phyloP scores from a whole-genome alignment of 2,113 vertebrate genomes.

The Eidolon helvum region DNA sequence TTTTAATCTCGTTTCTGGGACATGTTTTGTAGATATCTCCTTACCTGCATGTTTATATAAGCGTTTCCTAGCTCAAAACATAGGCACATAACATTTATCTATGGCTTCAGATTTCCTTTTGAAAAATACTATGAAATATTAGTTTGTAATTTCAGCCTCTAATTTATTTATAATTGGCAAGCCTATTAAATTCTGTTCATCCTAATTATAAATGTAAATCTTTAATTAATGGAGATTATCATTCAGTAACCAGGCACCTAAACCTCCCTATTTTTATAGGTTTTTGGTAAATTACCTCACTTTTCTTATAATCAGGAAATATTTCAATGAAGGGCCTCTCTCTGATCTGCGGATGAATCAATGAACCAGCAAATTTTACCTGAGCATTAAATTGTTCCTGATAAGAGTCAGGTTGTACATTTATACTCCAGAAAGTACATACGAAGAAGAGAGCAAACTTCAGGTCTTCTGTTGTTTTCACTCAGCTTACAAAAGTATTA shows the following conservation, averaged over 20 bases:
- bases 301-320: not conserved
- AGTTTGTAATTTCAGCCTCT: not conserved
- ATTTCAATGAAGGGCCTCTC: not conserved
- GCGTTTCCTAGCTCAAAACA: not conserved
- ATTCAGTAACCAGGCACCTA: not conserved
- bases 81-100: not conserved
- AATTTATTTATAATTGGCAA: not conserved
- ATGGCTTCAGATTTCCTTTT: not conserved
- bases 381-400: not conserved
- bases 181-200: not conserved
- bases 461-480: not conserved
- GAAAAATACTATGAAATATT: not conserved
- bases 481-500: not conserved
- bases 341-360: not conserved
- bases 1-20: not conserved
- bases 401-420: not conserved
- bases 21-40: not conserved
- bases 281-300: not conserved
- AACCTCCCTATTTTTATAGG: not conserved
- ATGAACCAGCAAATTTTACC: not conserved
- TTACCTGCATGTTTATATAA: not conserved
- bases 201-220: conserved; percentile 33
- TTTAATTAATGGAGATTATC: not conserved
- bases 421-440: not conserved
- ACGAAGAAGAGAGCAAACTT: not conserved